Conservation (phyloP, 2,113 vertebrate species). For the Willisornis vidua region DNA sequence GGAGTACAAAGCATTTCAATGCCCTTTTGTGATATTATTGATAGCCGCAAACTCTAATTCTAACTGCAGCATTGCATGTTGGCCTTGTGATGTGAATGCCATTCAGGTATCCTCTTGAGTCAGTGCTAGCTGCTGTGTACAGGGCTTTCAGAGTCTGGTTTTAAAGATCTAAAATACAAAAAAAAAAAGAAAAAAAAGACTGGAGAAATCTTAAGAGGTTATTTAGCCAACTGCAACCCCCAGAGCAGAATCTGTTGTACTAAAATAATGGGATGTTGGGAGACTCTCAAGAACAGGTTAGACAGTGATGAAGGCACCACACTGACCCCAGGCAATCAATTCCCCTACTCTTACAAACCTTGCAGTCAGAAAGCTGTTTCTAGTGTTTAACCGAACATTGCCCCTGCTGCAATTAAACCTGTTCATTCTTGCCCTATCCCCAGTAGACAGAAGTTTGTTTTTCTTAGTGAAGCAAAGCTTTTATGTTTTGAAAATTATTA, state of each 20-base stretch:
- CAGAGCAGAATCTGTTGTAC: not conserved
- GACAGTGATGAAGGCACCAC: not conserved
- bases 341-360: not conserved
- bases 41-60: not conserved
- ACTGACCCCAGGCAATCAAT: conserved; percentile 26
- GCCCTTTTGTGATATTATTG: not conserved
- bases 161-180: not conserved
- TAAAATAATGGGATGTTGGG: not conserved
- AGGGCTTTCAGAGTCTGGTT: not conserved
- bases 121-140: not conserved
- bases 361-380: not conserved
- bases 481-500: not conserved
- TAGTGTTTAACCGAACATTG: not conserved
- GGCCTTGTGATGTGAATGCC: not conserved
- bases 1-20: not conserved
- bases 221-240: not conserved
- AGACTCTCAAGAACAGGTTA: conserved; percentile 2
- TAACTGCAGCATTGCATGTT: not conserved
- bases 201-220: not conserved
- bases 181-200: no score
- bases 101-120: not conserved
- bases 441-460: not conserved
- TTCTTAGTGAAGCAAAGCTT: not conserved
- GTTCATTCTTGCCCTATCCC: not conserved
- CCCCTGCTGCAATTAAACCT: conserved; percentile 17